Evolutionary conservation across 2,113 vertebrate species (phyloP), one percentile per base, ranked within the genome.

Genomic region (Pyxicephalus adspersus): DNA sequence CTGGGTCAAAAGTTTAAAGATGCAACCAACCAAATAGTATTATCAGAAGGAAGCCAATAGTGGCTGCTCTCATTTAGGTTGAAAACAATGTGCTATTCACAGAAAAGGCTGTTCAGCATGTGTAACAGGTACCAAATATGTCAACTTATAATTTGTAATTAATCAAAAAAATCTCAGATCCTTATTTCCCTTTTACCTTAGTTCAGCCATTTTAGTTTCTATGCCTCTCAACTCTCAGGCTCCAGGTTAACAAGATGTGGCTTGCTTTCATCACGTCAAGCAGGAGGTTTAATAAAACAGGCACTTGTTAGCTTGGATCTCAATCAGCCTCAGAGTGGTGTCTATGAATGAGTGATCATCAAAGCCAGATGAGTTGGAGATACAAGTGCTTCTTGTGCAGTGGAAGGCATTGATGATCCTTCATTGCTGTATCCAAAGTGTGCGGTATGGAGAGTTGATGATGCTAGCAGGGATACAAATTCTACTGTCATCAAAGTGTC

Each of bases 291-390:
- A 78, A 67, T 67, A 68, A 54, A 51, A 54, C n/a, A 45, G 76
- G 22, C 64, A 78, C 76, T 55, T 78, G 64, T 67, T 67, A 57
- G 64, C 20, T 51, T 38, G 51, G 63, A 78, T 78, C 51, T 57
- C 64, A 67, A 77, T 78, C 51, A 55, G 20, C 29, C 51, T 31
- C 19, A 65, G 22, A 64, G 22, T 66, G 38, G n/a, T 67, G 52
- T 66, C 28, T 67, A 67, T 57, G 76, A 67, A 78, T 58, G 31
- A 58, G 50, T 65, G 50, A 58, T 78, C 64, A 31, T 34, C 52
- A 58, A 11, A 58, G 25, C 17, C n/a, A 58, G 64, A 78, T 31
- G 76, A 78, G 64, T 57, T 58, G 76, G 76, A 78, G 51, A 38
- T 22, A 67, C 64, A 58, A 78, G 76, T 78, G 51, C 23, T 38